A percentile compares a stretch with the other conserved stretches of the same genome.
These are phyloP conservation scores for Erebia epiphron DNA, from an alignment of 2,888 invertebrate species.

Conservation along the genomic window DNA sequence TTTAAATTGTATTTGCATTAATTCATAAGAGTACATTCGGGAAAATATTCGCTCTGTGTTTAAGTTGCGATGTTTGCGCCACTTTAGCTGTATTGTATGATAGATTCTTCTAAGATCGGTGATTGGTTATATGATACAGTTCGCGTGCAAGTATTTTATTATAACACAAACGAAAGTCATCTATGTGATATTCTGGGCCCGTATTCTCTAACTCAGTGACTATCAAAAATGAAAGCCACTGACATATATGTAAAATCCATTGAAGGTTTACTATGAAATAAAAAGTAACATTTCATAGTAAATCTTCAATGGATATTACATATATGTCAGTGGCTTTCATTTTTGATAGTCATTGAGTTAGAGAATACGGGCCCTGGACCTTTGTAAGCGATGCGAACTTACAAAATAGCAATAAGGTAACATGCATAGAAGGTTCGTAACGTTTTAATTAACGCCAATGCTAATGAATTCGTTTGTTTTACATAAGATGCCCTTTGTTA, in stretches of 20 bases:
- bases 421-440: slow-evolving; percentile 6
- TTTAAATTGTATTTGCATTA: slow-evolving; percentile 80
- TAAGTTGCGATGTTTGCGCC: slow-evolving; percentile 28
- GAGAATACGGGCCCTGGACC: no score
- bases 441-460: slow-evolving; percentile 35
- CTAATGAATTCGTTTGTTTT: neutral
- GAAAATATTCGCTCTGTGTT: slow-evolving; percentile 72
- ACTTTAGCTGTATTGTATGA: slow-evolving; percentile 5
- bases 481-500: neutral
- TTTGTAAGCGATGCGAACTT: neutral
- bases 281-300: no score
- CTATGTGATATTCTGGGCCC: no score
- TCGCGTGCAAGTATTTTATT: neutral
- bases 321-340: no score
- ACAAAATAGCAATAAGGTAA: neutral
- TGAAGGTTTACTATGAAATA: no score
- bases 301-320: no score
- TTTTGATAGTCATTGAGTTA: no score
- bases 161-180: no score
- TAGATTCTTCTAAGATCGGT: neutral
- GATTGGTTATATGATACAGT: neutral
- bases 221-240: no score
- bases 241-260: no score
- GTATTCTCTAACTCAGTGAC: no score
- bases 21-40: slow-evolving; percentile 71